Conservation (phyloP, 2,113 vertebrate species). For the Suricata suricatta region DNA sequence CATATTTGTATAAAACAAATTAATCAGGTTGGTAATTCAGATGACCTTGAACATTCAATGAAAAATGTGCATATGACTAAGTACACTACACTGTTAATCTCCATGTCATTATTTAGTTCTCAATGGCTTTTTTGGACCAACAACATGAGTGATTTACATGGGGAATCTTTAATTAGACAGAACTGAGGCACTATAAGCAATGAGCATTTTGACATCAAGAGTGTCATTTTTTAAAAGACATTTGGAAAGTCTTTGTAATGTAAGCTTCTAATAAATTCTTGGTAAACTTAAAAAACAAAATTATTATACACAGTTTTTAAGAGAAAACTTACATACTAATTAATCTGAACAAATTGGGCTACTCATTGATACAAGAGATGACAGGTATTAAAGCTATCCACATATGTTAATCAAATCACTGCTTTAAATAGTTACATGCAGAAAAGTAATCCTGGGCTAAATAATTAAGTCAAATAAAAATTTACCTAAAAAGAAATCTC, state of each 20-base stretch:
- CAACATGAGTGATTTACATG: neutral
- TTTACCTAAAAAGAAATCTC: neutral
- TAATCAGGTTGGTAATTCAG: neutral
- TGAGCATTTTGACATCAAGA: neutral
- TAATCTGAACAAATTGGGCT: neutral
- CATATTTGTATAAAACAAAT: neutral
- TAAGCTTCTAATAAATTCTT: slow-evolving; percentile 10
- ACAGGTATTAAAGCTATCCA: neutral
- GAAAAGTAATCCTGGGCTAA: slow-evolving; percentile 9
- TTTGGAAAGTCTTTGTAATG: neutral
- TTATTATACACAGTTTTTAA: neutral
- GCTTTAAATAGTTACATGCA: neutral
- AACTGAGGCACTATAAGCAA: neutral
- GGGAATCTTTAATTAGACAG: neutral
- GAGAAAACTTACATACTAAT: neutral
- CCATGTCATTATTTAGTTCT: slow-evolving; percentile 1
- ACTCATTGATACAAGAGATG: neutral
- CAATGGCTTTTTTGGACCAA: neutral
- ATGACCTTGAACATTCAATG: slow-evolving; percentile 10
- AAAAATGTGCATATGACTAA: slow-evolving; percentile 36
- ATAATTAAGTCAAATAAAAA: neutral
- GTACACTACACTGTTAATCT: slow-evolving; percentile 2
- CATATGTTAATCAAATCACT: neutral
- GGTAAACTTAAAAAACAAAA: slow-evolving; percentile 17
- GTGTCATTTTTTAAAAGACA: neutral